phyloP scores from a whole-genome alignment of 1,140 invertebrate genomes.

The Homalodisca vitripennis region DNA sequence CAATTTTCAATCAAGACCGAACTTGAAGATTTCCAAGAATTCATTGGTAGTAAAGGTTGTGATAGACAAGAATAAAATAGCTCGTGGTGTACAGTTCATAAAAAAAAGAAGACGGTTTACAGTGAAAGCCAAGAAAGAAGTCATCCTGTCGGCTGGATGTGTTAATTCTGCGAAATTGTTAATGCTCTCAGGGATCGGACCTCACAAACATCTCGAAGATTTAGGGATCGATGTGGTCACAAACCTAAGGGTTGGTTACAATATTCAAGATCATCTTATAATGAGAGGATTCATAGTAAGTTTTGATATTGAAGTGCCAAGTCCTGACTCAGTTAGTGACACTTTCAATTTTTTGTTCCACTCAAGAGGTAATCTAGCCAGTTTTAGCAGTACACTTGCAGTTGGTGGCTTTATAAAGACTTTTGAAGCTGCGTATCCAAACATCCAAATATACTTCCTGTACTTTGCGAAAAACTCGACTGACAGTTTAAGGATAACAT shows the following conservation, averaged over 20 bases:
- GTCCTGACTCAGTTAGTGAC: not conserved
- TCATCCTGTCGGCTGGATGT: conserved; percentile 71
- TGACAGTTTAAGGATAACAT: not conserved
- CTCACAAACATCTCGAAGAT: conserved; percentile 65
- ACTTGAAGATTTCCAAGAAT: conserved; percentile 63
- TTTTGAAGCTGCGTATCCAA: conserved; percentile 31
- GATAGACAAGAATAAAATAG: conserved; percentile 65
- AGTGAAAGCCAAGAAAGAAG: conserved; percentile 66
- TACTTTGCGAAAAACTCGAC: not conserved
- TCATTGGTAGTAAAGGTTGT: conserved; percentile 62
- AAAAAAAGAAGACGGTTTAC: conserved; percentile 55
- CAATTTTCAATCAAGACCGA: conserved; percentile 58
- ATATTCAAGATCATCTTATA: conserved; percentile 73
- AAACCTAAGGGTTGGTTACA: conserved; percentile 64
- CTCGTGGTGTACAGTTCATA: conserved; percentile 69
- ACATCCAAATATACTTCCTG: not conserved
- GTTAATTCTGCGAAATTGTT: conserved; percentile 78
- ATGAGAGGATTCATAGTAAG: conserved; percentile 27
- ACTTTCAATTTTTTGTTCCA: conserved; percentile 40
- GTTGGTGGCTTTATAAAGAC: conserved; percentile 33
- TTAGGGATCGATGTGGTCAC: conserved; percentile 66
- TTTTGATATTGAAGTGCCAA: conserved; percentile 27
- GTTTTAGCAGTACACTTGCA: not conserved
- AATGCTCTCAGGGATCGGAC: conserved; percentile 85
- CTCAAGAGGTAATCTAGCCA: conserved; percentile 31